phyloP scores from a whole-genome alignment of 2,113 vertebrate genomes.

The Microcebus tavaratra region DNA sequence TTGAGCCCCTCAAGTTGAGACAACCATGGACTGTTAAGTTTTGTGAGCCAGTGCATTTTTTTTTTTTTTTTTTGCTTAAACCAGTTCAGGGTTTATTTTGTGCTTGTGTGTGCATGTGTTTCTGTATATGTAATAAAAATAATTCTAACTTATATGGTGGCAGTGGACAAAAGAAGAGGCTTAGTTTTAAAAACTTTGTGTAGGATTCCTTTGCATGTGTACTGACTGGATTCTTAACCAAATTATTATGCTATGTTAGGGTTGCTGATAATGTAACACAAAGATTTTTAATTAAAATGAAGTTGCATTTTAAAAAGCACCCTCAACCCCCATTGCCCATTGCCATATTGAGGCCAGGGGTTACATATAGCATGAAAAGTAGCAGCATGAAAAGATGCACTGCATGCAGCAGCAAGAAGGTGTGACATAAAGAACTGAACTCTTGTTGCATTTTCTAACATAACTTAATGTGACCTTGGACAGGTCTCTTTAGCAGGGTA shows the following conservation, averaged over 20 bases:
- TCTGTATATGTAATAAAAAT: neutral
- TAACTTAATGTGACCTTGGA: neutral
- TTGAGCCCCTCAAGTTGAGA: neutral
- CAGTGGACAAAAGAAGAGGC: neutral
- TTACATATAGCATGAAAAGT: neutral
- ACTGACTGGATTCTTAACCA: neutral
- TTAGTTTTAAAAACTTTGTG: neutral
- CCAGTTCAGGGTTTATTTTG: neutral
- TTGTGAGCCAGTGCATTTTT: neutral
- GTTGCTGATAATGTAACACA: neutral
- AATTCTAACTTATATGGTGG: neutral
- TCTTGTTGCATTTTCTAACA: neutral
- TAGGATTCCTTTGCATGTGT: neutral
- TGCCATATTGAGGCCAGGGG: neutral
- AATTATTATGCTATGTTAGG: neutral
- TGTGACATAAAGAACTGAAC: neutral
- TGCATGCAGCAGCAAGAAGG: neutral
- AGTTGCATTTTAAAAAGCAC: neutral
- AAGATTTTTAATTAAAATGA: neutral
- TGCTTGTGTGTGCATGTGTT: neutral
- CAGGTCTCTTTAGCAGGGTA: neutral
- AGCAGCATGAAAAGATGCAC: neutral
- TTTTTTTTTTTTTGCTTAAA: neutral
- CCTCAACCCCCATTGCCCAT: neutral
- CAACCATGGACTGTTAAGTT: neutral